Base-by-base conservation (phyloP, 2,888 invertebrate species). In the Arge pagana region DNA sequence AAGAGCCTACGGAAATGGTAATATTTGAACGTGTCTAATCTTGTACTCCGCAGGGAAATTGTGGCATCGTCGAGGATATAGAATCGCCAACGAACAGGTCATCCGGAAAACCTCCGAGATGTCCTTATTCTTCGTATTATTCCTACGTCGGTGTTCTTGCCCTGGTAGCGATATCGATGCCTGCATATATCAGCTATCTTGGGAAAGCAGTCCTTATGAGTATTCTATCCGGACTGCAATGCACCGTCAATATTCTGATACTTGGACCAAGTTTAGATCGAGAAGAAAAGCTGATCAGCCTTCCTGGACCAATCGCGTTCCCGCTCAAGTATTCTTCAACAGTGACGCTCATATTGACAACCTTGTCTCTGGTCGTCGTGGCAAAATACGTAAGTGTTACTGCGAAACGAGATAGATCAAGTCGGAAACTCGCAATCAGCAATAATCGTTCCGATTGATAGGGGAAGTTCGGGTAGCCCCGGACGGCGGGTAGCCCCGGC, bases 121-220 rank as follows among this genome's bases (percentile, higher is more conserved):
- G 86, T 66, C 78, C 83, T 28, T 86, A 86, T 72, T 88, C 89
- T 35, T 87, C 87, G 40, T 89, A 89, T 73, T 85, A 88, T 73
- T 84, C 86, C 59, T 85, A 86, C 72, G 86, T 86, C 70, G 82
- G 83, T 45, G 84, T 88, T 42, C 77, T 89, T 53, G 84, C 87
- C 53, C 73, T 90, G 54, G 81, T 89, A 54, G 85, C 85, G 3
- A 82, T 86, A 39, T 85, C 89, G 16, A 82, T 89, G 63, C 84
- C 89, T 57, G 84, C 86, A 2, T 87, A 88, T 66, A 77, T 89
- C 43, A 85, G 87, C 26, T 87, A 89, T 69, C 76, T 87, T 54
- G 81, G 83, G 66, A 89, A 89, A 73, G 82, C 85, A 18, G 69
- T 82, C 36, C 74, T 89, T 40, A 83, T 89, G 77, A 67, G 83